Percentiles rank a stretch among this genome's conserved stretches.
Conservation (phyloP, 2,888 invertebrate genomes). For the Ischnus inquisitorius region DNA sequence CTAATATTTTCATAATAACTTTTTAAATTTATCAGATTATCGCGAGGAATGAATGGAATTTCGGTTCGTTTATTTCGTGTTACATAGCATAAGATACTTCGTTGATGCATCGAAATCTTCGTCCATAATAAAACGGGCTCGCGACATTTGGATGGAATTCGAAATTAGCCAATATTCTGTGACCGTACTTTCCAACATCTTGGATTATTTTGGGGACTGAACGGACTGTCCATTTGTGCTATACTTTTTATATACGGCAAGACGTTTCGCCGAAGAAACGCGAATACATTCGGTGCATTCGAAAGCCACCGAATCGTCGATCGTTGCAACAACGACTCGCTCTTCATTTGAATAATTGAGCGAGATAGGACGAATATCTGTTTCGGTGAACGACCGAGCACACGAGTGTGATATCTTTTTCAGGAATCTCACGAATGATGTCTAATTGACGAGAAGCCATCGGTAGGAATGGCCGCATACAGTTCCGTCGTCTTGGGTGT, state of each 20-base stretch:
- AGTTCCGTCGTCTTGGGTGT: constrained; percentile 83
- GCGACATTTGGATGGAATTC: no score
- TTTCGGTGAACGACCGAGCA: neutral
- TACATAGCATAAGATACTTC: neutral
- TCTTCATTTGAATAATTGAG: constrained; percentile 18
- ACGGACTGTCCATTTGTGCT: no score
- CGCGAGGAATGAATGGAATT: neutral
- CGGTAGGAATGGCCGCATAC: constrained; percentile 83
- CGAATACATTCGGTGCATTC: neutral
- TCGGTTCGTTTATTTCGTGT: neutral
- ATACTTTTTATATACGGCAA: no score
- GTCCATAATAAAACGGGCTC: neutral
- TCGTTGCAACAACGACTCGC: neutral
- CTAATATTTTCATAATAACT: neutral
- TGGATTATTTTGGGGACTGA: no score
- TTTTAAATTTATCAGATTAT: neutral
- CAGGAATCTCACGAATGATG: constrained; percentile 81
- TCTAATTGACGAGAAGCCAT: constrained; percentile 79
- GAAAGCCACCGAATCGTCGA: neutral
- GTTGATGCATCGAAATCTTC: neutral
- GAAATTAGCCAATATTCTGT: no score
- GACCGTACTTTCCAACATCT: no score
- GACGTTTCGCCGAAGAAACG: no score
- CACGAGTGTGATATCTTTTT: constrained; percentile 64
- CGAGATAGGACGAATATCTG: neutral